Conservation (phyloP, 2,113 vertebrate species). For the Lycaon pictus region DNA sequence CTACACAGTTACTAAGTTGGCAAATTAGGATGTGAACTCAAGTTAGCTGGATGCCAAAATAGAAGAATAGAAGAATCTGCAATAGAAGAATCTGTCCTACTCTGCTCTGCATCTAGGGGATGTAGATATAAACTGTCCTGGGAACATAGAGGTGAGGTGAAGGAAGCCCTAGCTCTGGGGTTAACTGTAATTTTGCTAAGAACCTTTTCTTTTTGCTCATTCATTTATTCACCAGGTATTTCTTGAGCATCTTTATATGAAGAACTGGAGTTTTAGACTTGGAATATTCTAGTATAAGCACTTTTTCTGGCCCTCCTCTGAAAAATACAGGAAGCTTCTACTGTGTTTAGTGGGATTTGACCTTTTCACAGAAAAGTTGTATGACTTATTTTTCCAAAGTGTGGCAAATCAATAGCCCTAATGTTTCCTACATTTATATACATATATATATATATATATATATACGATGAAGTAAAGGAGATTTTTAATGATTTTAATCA, state of each 20-base stretch:
- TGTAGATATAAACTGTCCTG: not conserved
- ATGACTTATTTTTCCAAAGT: not conserved
- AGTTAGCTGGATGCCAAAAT: not conserved
- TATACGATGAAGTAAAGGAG: not conserved
- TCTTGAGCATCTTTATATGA: not conserved
- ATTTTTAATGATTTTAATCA: too few species aligned
- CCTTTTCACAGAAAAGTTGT: constrained; percentile 15
- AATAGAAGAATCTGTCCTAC: not conserved
- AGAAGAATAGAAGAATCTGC: not conserved
- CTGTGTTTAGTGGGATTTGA: not conserved
- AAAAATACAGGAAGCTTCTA: not conserved
- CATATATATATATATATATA: too few species aligned
- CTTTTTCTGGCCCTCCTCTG: not conserved
- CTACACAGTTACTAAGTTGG: not conserved
- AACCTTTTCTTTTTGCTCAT: not conserved
- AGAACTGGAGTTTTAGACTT: not conserved
- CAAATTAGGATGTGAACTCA: not conserved
- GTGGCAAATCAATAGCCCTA: not conserved
- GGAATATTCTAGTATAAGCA: not conserved
- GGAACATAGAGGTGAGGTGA: not conserved
- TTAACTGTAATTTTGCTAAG: not conserved
- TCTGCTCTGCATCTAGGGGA: not conserved
- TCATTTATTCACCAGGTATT: not conserved
- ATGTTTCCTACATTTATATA: not conserved
- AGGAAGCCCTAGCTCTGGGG: not conserved